Evolutionary conservation across 2,888 invertebrate species (phyloP).

Genomic region (Dolichomitus sp.): DNA sequence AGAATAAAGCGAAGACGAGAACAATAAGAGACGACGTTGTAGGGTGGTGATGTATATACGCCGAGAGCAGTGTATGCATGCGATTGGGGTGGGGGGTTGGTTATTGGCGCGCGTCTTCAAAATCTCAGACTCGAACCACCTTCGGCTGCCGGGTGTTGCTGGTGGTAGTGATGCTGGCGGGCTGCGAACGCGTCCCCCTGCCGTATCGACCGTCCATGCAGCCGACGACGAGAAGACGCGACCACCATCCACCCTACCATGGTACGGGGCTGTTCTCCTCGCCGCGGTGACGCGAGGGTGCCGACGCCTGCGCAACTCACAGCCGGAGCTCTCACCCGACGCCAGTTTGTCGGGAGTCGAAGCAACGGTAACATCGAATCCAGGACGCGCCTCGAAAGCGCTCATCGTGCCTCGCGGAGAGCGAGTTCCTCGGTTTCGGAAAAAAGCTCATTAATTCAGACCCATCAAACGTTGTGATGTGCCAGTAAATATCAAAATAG

Average conservation of each 20-base stretch:
- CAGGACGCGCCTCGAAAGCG: slow-evolving; percentile 69
- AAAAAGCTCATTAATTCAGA: background rate
- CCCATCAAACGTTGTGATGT: background rate
- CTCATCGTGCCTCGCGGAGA: slow-evolving; percentile 48
- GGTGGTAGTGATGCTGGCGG: slow-evolving; percentile 61
- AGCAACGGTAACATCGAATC: slow-evolving; percentile 80
- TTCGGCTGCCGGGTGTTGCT: slow-evolving; percentile 64
- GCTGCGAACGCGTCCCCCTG: slow-evolving; percentile 71
- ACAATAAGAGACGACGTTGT: slow-evolving; percentile 30
- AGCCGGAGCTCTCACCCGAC: slow-evolving; percentile 76
- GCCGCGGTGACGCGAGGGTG: slow-evolving; percentile 62
- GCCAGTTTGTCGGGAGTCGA: slow-evolving; percentile 85
- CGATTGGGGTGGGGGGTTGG: slow-evolving; percentile 32
- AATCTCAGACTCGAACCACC: slow-evolving; percentile 76
- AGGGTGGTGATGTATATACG: background rate
- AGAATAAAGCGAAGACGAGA: slow-evolving; percentile 30
- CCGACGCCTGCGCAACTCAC: slow-evolving; percentile 80
- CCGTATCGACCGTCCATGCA: slow-evolving; percentile 81
- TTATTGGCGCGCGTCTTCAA: slow-evolving; percentile 59
- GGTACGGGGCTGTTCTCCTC: slow-evolving; percentile 63
- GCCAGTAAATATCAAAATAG: background rate
- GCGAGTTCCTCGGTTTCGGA: slow-evolving; percentile 18
- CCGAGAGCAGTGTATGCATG: background rate
- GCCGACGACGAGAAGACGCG: slow-evolving; percentile 59
- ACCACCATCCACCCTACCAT: slow-evolving; percentile 67